Evolutionary conservation across 2,888 invertebrate genomes (phyloP), one percentile per base, ranked within the genome.

Genomic region (Dynastes maya): DNA sequence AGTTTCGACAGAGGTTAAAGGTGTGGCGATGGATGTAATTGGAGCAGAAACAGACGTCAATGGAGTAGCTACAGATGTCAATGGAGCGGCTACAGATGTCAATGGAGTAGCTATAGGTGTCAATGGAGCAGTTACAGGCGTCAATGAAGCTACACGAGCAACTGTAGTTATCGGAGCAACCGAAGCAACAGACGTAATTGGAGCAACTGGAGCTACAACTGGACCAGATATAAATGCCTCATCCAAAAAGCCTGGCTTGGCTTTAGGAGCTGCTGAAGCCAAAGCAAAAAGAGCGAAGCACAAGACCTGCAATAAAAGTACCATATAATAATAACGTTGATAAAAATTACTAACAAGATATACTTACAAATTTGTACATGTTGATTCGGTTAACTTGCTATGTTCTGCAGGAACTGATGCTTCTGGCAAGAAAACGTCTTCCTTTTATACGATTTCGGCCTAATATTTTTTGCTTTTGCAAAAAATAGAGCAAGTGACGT

Each of bases 301-400:
- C 1, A 68, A 68, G 58, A 58, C 58, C 77, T 77, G 11, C 2
- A 77, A 58, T 45, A 45, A 9, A 40, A 37, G 9, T 8, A 27
- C 49, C 1, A 27, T 13, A 51, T 51, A 29, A 27, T 51, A 13
- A 58, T 22, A 9, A 68, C 16, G 22, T 49, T 22, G 4, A 51
- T 4, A n/a, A 4, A 68, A 51, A 68, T 49, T 27, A 22, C 40
- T 49, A 40, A 16, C 0, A 40, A 51, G 13, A 58, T 11, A 40
- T 45, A 74, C 72, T 61, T 22, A 74, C 72, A n/a, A 74, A 27
- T 55, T 74, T 74, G 63, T 63, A 74, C 72, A 74, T 74, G 40
- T 45, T 61, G 72, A 74, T 74, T 9, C 13, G 58, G 13, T 61
- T 61, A 16, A 16, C 45, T 37, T 61, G 63, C 32, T 61, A 49